A percentile compares a stretch with the other conserved stretches of the same genome.
Evolutionary conservation across 2,113 vertebrate genomes (phyloP).

Genomic region (Uria lomvia): DNA sequence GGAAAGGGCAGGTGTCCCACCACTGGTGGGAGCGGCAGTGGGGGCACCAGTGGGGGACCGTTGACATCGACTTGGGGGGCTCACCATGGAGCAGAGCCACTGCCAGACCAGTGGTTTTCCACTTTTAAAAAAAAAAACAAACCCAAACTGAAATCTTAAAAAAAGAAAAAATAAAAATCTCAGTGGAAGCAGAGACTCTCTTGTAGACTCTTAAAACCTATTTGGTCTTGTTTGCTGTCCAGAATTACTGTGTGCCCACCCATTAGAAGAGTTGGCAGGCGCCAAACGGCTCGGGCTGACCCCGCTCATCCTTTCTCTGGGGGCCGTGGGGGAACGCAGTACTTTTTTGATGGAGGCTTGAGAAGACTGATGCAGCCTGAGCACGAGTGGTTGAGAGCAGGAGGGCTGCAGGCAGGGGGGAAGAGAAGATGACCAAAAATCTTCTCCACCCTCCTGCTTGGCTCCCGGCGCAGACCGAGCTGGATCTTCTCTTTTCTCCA

Average conservation of each 20-base stretch:
- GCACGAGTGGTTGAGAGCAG: neutral
- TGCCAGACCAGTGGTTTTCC: neutral
- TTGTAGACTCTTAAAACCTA: neutral
- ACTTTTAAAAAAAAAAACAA: neutral
- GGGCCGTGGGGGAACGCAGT: neutral
- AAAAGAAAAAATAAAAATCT: neutral
- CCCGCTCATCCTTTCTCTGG: neutral
- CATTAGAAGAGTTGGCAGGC: neutral
- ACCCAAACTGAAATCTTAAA: neutral
- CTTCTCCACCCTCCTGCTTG: neutral
- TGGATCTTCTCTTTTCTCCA: slow-evolving; percentile 45
- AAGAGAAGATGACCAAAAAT: neutral
- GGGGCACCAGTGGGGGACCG: neutral
- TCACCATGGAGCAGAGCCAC: neutral
- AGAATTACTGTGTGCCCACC: neutral
- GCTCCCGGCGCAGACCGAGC: neutral
- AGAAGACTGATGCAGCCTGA: neutral
- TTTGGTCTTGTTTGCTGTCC: neutral
- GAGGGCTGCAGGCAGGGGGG: neutral
- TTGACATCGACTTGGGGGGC: fast-evolving
- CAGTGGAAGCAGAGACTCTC: neutral
- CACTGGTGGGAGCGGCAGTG: neutral
- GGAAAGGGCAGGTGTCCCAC: neutral
- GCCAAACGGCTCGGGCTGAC: neutral
- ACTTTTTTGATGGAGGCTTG: neutral